Evolutionary conservation across 2,797 vertebrate species (phyloP).

Genomic region (Lacerta viridis): DNA sequence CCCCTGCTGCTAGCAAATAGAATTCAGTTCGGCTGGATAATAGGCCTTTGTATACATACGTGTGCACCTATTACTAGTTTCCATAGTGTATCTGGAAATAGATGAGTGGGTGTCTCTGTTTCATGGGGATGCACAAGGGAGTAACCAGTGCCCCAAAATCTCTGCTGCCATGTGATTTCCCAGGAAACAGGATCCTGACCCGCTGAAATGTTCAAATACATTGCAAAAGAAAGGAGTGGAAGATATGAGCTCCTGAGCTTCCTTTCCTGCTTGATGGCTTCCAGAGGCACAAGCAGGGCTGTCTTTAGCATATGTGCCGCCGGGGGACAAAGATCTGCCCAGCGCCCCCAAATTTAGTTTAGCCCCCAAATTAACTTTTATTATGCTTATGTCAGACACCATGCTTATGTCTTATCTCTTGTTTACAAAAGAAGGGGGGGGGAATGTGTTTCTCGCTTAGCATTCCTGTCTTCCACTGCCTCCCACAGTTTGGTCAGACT

Average conservation of each 20-base stretch:
- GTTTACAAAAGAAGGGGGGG: too few relatives aligned
- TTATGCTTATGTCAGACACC: too few relatives aligned
- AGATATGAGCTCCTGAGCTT: neutral
- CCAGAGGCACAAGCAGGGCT: too few relatives aligned
- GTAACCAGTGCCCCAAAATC: rapidly evolving
- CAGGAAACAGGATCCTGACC: neutral
- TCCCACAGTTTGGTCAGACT: too few relatives aligned
- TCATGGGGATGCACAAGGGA: rapidly evolving
- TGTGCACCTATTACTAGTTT: rapidly evolving
- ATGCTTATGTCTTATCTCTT: too few relatives aligned
- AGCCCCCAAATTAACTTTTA: too few relatives aligned
- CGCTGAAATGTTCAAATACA: neutral
- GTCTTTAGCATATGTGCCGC: too few relatives aligned
- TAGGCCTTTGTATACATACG: neutral
- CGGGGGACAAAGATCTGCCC: too few relatives aligned
- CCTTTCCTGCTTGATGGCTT: too few relatives aligned
- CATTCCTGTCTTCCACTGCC: too few relatives aligned
- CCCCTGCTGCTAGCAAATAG: slow-evolving; percentile 23
- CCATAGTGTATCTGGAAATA: rapidly evolving
- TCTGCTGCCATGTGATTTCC: neutral
- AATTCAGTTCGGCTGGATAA: neutral
- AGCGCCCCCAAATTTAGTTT: too few relatives aligned
- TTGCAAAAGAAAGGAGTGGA: neutral
- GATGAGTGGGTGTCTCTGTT: neutral
- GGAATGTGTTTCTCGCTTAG: too few relatives aligned